Evolutionary conservation across 2,113 vertebrate genomes (phyloP), one percentile per base, ranked within the genome.

Genomic region (Eolophus roseicapilla): DNA sequence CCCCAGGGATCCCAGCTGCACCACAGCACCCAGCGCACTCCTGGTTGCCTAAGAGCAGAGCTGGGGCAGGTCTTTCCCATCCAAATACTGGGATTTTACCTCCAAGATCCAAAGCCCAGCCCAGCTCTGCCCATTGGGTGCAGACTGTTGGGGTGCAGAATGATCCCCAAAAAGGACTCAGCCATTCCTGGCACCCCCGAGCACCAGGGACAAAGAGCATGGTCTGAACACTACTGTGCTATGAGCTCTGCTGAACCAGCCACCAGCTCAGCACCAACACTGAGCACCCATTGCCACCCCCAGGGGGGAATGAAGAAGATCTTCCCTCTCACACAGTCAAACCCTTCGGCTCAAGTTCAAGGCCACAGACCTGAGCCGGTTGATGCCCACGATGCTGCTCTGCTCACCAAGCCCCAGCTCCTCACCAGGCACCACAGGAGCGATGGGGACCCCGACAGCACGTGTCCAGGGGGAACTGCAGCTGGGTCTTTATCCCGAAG

Each of bases 401-500:
- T 35, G 25, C 47, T 65, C 67, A 9, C 49, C 41, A 6, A 68
- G 35, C 13, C 47, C 19, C 81, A 46, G 65, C 19, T 63, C 75
- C 80, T 59, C 0, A 0, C 11, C 7, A 3, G 43, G 23, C 47
- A 39, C 29, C 2, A 1, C 44, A 35, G 75, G 13, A n/a, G 21
- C 2, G 18, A 14, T 28, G 43, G 37, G 57, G 50, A 25, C 35
- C 25, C 37, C 1, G 1, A 4, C 12, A 69, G 28, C 7, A 11
- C 1, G 0, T 2, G 14, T 31, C 23, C 84, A 35, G 63, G 23
- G 79, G 80, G 69, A 67, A 28, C 39, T 14, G 24, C 82, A 55
- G 35, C 0, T 53, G 31, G 6, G 24, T 49, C 70, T 74, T 59
- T 10, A 69, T 65, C 65, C 43, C 1, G 0, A 27, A 0, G 0